These are phyloP conservation scores for Cryptomyrus ogoouensis DNA, from an alignment of 2,113 vertebrate species.

Conservation along the genomic window DNA sequence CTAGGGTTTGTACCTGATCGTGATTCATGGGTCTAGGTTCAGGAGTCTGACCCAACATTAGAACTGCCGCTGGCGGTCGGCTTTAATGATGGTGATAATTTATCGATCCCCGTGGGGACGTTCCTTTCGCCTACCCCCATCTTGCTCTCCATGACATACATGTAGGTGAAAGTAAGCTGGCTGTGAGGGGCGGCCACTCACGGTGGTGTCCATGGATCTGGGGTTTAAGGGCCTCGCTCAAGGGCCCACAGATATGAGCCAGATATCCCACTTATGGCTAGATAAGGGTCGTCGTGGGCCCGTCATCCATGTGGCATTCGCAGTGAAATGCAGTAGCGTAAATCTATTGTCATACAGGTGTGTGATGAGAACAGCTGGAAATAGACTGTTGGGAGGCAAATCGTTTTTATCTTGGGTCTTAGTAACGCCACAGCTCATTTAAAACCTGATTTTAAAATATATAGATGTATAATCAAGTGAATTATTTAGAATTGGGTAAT, in stretches of 20 bases:
- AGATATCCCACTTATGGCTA: not conserved
- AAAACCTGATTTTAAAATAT: not conserved
- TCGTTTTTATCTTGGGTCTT: not conserved
- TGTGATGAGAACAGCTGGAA: not conserved
- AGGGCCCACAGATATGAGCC: not conserved
- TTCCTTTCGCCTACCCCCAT: not conserved
- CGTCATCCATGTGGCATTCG: not conserved
- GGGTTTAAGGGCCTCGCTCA: not conserved
- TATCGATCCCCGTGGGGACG: no score
- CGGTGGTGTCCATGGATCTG: not conserved
- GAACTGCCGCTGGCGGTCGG: not conserved
- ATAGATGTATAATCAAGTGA: not conserved
- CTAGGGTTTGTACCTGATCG: not conserved
- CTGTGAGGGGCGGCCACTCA: not conserved
- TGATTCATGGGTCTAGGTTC: not conserved
- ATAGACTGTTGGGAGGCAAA: not conserved
- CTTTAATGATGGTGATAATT: not conserved
- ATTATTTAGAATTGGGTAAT: not conserved
- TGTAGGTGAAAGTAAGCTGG: not conserved
- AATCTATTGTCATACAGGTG: not conserved
- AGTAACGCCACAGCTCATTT: not conserved
- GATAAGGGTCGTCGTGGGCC: not conserved
- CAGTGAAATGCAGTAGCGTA: not conserved
- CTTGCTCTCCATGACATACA: not conserved
- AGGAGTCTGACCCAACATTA: not conserved